Evolutionary conservation across 2,113 vertebrate genomes (phyloP).

Genomic region (Scomber japonicus): DNA sequence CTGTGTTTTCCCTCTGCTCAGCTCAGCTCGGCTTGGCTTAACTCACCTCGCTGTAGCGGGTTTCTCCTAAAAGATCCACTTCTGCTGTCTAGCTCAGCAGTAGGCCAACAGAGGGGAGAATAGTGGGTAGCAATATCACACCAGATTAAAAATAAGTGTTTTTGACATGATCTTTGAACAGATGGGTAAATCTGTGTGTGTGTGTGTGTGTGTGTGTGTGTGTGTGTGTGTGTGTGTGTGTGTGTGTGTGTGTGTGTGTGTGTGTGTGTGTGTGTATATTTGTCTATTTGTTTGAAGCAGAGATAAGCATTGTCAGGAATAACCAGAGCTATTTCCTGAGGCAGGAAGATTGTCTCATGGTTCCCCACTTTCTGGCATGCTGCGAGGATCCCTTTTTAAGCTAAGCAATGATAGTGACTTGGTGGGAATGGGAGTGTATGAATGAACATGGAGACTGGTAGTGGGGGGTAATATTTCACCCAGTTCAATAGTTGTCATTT

Average conservation of each 20-base stretch:
- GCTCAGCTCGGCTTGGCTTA: constrained; percentile 29
- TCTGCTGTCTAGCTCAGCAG: not conserved
- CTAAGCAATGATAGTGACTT: not conserved
- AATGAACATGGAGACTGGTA: not conserved
- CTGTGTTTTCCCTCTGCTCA: not conserved
- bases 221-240: constrained; percentile 7
- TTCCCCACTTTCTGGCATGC: constrained; percentile 28
- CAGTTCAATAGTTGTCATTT: not conserved
- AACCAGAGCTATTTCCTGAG: constrained; percentile 51
- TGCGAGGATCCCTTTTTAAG: constrained; percentile 23
- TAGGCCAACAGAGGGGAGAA: not conserved
- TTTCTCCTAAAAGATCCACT: constrained; percentile 26
- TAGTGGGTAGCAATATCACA: too few species aligned
- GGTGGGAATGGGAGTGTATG: not conserved
- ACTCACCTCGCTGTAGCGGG: constrained; percentile 15
- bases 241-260: not conserved
- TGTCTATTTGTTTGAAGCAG: not conserved
- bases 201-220: constrained; percentile 6
- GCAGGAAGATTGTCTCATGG: constrained; percentile 44
- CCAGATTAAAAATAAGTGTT: not conserved
- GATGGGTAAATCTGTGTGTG: not conserved
- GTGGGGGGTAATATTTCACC: constrained; percentile 1
- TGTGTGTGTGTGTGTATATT: not conserved
- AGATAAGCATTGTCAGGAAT: constrained; percentile 31
- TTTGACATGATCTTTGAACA: not conserved